Percentiles rank a stretch among this genome's conserved stretches.
Evolutionary conservation across 2,888 invertebrate species (phyloP).

Genomic region (Pherbina coryleti): DNA sequence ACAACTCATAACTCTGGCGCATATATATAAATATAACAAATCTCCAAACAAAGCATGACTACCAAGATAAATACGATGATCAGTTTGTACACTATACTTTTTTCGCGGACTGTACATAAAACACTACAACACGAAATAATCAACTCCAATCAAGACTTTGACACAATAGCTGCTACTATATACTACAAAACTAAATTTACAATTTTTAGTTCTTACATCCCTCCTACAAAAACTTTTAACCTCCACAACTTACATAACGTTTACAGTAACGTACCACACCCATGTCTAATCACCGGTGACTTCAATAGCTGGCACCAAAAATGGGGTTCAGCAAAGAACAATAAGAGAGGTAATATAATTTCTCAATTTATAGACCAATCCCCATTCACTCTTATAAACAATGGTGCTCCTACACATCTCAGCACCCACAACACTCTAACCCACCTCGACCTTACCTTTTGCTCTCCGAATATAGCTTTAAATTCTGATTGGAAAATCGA

Average conservation of each 20-base stretch:
- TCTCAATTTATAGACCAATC: constrained; percentile 33
- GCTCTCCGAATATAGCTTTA: constrained; percentile 28
- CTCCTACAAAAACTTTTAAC: constrained; percentile 19
- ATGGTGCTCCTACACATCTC: too few relatives aligned
- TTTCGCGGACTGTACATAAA: too few relatives aligned
- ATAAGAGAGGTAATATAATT: constrained; percentile 29
- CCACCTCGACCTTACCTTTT: constrained; percentile 45
- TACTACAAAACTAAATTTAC: constrained; percentile 34
- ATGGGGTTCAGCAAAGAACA: constrained; percentile 28
- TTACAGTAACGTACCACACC: background rate
- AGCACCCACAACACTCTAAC: constrained; percentile 44
- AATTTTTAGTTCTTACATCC: constrained; percentile 28
- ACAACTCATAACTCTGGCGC: too few relatives aligned
- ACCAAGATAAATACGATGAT: too few relatives aligned
- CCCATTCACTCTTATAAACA: constrained; percentile 36
- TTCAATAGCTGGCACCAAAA: constrained; percentile 39
- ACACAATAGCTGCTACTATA: background rate
- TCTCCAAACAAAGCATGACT: too few relatives aligned
- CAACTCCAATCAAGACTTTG: constrained; percentile 9
- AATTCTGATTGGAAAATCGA: constrained; percentile 33
- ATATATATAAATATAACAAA: too few relatives aligned
- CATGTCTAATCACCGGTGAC: constrained; percentile 19
- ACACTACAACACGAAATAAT: constrained; percentile 32
- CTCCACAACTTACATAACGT: background rate
- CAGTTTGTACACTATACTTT: too few relatives aligned